Base-by-base conservation (phyloP, 2,797 vertebrate species). In the Melanotaenia parkinsoni region DNA sequence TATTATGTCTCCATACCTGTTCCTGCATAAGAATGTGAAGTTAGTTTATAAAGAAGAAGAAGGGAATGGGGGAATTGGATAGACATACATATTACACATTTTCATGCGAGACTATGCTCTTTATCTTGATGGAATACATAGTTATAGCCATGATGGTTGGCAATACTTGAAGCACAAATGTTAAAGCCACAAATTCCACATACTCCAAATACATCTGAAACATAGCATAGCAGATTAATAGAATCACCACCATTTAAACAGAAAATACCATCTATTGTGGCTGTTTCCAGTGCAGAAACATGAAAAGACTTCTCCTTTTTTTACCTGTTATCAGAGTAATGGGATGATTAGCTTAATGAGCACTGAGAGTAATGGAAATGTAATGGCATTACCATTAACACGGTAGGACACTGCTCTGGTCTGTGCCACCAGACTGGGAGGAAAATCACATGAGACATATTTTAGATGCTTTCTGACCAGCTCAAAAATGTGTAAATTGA, bases 311-410 rank as follows among this genome's bases (percentile, higher is more conserved):
- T 63, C 3, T 18, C 22, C 1, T 43, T 28, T 38, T 35, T 67
- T n/a, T 22, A 35, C 8, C 16, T 12, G 16, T 56, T 56, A 37
- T 1, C 26, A 61, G 22, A 20, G 37, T 57, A 47, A 63, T 60
- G 24, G 38, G 45, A 64, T 58, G 4, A 35, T 65, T 50, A 40
- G 7, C 63, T 72, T 58, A 32, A 51, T 51, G 5, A 30, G 16
- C 18, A 47, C 5, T 53, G 20, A 43, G 4, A 74, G n/a, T 54
- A 67, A 40, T 40, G 24, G 58, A 35, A 14, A 72, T 43, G 16
- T 57, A 62, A 60, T 18, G 5, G 9, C 33, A 56, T 40, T 0
- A 50, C 40, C 20, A 53, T 35, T 35, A 43, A 32, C 33, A 66
- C 7, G 57, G 12, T 5, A 64, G 38, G 30, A 65, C 67, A 63